Evolutionary conservation across 2,888 invertebrate genomes (phyloP), one percentile per base, ranked within the genome.

Genomic region (Oscheius onirici): DNA sequence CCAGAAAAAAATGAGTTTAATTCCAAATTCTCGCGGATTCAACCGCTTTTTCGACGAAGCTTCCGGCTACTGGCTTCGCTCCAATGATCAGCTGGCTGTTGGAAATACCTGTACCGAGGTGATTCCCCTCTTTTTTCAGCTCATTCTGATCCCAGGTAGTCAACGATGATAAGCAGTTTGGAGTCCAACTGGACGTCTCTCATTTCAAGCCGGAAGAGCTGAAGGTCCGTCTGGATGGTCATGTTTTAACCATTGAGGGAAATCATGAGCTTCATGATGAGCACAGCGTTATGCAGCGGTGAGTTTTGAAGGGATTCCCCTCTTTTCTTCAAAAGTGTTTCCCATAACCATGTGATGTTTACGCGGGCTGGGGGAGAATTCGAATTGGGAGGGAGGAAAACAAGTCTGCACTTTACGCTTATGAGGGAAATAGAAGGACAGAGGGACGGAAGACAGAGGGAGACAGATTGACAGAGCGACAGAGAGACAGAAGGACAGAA

Each of bases 161-260:
- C 43, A 71, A 77, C 57, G 72, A 51, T 52, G 66, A 58, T 11
- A 54, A 72, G 26, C 72, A 73, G 70, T 77, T 75, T 57, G 69
- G 68, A n/a, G 72, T 77, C 60, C 70, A 68, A 22, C 63, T 77
- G 46, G 74, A 77, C 26, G 77, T 77, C 22, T 46, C 65, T 15
- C 69, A 71, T n/a, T 77, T 75, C 74, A 75, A 73, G 58, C 79
- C 79, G 17, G 77, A 79, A 52, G 77, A 79, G 68, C 60, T 79
- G 34, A 77, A 74, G 61, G 73, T 79, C 70, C 74, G 74, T 40
- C 58, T 79, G 41, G 76, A 77, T 34, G 77, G 76, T 46, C 60
- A 66, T 34, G 57, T 71, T 17, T 68, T 79, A 52, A 77, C 73
- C 43, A 58, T 79, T 52, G 73, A 72, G 34, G 79, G 79, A 40